Percentiles rank a stretch among this genome's conserved stretches.
Evolutionary conservation across 2,888 invertebrate species (phyloP).

Genomic region (Helobdella robusta): DNA sequence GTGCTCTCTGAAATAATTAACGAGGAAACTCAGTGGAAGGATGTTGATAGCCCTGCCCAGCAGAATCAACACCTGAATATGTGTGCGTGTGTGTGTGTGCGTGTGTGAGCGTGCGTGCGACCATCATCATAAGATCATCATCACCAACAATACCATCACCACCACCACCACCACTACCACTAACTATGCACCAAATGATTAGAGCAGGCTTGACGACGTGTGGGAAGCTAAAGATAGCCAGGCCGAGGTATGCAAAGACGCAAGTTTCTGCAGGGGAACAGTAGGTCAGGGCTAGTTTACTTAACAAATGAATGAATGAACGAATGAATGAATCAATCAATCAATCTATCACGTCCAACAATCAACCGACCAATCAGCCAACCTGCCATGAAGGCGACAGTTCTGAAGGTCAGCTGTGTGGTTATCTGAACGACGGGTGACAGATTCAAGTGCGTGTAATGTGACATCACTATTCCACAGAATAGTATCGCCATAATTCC

Average conservation of each 20-base stretch:
- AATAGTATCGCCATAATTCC: constrained; percentile 98
- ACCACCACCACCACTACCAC: constrained; percentile 33
- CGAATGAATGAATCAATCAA: no score
- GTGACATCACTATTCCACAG: constrained; percentile 98
- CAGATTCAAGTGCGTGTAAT: constrained; percentile 95
- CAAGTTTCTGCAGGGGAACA: constrained; percentile 68
- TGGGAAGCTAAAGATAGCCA: constrained; percentile 86
- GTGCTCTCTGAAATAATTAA: constrained; percentile 91
- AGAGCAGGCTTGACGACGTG: constrained; percentile 79
- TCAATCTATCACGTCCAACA: no score
- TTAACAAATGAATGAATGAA: no score
- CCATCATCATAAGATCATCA: not conserved
- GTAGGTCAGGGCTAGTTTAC: not conserved
- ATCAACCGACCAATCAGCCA: no score
- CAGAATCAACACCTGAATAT: constrained; percentile 48
- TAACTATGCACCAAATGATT: constrained; percentile 80
- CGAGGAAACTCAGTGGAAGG: constrained; percentile 81
- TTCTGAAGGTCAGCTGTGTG: constrained; percentile 96
- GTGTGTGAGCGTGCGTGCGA: not conserved
- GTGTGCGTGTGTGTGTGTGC: not conserved
- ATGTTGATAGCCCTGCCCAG: constrained; percentile 91
- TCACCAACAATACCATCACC: not conserved
- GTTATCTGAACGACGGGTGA: constrained; percentile 97
- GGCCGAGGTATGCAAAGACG: constrained; percentile 92
- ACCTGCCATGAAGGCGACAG: constrained; percentile 82